A percentile compares a stretch with the other conserved stretches of the same genome.
Evolutionary conservation across 2,797 vertebrate genomes (phyloP).

Genomic region (Melopsittacus undulatus): DNA sequence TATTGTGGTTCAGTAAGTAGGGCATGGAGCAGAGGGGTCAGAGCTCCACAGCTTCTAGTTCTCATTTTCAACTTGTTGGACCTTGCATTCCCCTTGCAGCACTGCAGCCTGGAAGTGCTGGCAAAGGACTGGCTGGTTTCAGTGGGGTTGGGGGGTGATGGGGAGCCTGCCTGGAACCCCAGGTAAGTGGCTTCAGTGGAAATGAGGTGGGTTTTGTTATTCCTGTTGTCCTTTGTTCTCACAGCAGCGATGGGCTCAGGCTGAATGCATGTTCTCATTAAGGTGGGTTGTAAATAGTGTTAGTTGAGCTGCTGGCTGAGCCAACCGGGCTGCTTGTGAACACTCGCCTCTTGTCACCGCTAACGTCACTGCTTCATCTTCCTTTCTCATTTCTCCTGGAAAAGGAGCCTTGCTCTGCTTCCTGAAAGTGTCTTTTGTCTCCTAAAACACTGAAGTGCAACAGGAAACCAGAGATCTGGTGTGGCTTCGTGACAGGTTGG

Average conservation of each 20-base stretch:
- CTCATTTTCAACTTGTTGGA: not conserved
- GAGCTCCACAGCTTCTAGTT: not conserved
- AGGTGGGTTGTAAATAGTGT: not conserved
- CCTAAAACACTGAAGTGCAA: not conserved
- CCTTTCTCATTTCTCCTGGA: not conserved
- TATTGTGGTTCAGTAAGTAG: not conserved
- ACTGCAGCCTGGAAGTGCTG: not conserved
- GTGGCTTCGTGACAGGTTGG: not conserved
- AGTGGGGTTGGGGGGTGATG: not conserved
- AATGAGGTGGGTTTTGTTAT: not conserved
- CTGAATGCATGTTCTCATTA: not conserved
- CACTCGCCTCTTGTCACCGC: not conserved
- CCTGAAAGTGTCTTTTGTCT: constrained; percentile 19
- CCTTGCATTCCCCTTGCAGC: constrained; percentile 8
- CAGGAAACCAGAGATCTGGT: not conserved
- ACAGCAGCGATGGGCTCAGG: not conserved
- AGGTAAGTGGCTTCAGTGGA: not conserved
- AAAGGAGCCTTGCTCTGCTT: not conserved
- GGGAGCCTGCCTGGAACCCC: not conserved
- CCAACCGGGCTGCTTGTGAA: not conserved
- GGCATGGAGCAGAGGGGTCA: not conserved
- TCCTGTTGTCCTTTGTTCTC: not conserved
- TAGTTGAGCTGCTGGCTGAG: not conserved
- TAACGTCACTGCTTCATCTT: not conserved
- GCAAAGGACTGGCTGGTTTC: not conserved